Base-by-base conservation (phyloP, 2,888 invertebrate species). In the Enchytraeus crypticus region DNA sequence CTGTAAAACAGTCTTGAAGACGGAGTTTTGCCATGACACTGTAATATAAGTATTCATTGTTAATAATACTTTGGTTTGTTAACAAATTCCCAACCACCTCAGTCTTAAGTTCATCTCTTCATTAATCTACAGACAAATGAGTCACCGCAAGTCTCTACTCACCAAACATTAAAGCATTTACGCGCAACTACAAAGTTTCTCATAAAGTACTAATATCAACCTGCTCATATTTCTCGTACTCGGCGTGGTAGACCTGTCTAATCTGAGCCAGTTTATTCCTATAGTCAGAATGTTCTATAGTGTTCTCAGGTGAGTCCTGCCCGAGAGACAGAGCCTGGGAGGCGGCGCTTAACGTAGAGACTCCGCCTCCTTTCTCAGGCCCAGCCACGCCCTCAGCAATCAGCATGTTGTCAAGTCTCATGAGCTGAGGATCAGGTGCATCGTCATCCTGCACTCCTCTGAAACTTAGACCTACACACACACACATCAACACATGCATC, bases 221-320 rank as follows among this genome's bases (percentile, higher is more conserved):
- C 83, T 97, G 96, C 83, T 98, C 96, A 78, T 99, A 98, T 84
- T 98, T 98, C 82, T 96, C 95, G 76, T 99, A 82, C 82, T 98
- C 98, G 82, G 95, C 92, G 81, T 97, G 96, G 82, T 99, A 98
- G 74, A 98, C 97, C 82, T 92, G 92, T 65, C 98, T 85, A 79
- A 98, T 98, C 83, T 98, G 97, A 18, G 93, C 91, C 74, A 99
- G 84, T 82, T 98, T 98, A 73, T 95, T 95, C 73, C 97, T 87
- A 83, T 99, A 98, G 82, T 99, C 98, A 64, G 97, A 95, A 82
- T 98, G 97, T 82, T 99, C 98, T 81, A 93, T 92, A 69, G 89
- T 70, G 55, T 69, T 69, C 62, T 77, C 77, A 21, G 76, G 74
- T 57, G 75, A 73, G 1, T 74, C 76, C 0, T 90, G 89, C 2